A percentile compares a stretch with the other conserved stretches of the same genome.
Evolutionary conservation across 2,797 vertebrate species (phyloP).

Genomic region (Propithecus perrieri): DNA sequence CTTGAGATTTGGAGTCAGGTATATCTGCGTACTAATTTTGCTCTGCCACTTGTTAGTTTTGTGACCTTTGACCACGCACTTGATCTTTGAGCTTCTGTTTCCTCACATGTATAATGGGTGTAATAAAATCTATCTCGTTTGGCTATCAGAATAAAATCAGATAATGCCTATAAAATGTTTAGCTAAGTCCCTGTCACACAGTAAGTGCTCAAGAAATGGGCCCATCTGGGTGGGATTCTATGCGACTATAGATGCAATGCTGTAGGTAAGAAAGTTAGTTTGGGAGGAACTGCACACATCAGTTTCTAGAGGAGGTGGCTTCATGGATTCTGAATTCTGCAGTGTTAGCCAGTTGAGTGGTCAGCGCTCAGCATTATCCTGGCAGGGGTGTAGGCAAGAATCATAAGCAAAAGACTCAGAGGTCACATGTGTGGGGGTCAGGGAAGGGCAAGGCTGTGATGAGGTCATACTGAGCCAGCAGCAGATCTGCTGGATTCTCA

Average conservation of each 20-base stretch:
- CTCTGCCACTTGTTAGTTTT: background rate
- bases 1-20: background rate
- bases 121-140: constrained; percentile 39
- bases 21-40: background rate
- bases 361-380: background rate
- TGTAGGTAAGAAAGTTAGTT: background rate
- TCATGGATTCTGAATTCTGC: background rate
- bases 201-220: background rate
- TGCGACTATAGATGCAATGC: background rate
- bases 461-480: background rate
- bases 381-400: background rate
- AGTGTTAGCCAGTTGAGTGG: background rate
- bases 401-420: background rate
- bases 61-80: background rate
- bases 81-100: constrained; percentile 30
- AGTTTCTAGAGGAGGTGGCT: background rate
- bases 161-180: background rate
- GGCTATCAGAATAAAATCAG: constrained; percentile 19
- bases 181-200: background rate
- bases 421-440: background rate
- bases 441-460: background rate
- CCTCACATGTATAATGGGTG: background rate
- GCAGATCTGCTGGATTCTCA: background rate
- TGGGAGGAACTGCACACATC: background rate
- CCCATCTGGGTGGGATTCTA: background rate